Base-by-base conservation (phyloP, 2,113 vertebrate species). In the Diadophis punctatus region DNA sequence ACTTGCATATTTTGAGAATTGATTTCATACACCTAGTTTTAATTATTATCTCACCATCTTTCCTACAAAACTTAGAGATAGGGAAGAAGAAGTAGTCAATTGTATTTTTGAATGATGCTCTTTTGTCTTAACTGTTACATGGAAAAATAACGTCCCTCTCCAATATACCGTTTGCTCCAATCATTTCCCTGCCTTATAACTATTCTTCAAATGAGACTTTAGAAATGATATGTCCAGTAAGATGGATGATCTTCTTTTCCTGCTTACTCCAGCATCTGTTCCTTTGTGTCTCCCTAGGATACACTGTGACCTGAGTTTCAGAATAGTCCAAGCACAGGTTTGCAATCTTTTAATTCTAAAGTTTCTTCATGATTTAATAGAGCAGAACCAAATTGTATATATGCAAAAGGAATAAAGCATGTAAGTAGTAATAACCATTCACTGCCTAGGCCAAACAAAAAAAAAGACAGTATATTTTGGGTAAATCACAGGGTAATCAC, bases 191-290 rank as follows among this genome's bases (percentile, higher is more conserved):
- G 94, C 89, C 91, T 94, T 93, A 94, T 93, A 95, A 95, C 93
- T 94, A 88, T 90, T 95, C 93, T 96, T 95, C 93, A 93, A 96
- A 95, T 91, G 89, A 95, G 51, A n/a, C 90, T 90, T 88, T 95
- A 95, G 96, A 97, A 97, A 96, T 94, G 60, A 96, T 86, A 85
- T 94, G 94, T 96, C 93, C 90, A 92, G 11, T 0, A 20, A 95
- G 95, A 96, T 90, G 87, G 93, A 96, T 96, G 92, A 94, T 91
- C 58, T 93, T 25, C 55, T 94, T 93, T 95, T 95, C 56, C 86
- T 95, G 91, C 95, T 96, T 95, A 94, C 86, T 86, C 30, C 58
- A 94, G 89, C 88, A 95, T 88, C 88, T 88, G 90, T 93, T 96
- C 12, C 90, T 93, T 88, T 90, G 43, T 93, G 91, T 87, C 56